Evolutionary conservation across 2,888 invertebrate species (phyloP), one percentile per base, ranked within the genome.

Genomic region (Sinhomidia bicolor): DNA sequence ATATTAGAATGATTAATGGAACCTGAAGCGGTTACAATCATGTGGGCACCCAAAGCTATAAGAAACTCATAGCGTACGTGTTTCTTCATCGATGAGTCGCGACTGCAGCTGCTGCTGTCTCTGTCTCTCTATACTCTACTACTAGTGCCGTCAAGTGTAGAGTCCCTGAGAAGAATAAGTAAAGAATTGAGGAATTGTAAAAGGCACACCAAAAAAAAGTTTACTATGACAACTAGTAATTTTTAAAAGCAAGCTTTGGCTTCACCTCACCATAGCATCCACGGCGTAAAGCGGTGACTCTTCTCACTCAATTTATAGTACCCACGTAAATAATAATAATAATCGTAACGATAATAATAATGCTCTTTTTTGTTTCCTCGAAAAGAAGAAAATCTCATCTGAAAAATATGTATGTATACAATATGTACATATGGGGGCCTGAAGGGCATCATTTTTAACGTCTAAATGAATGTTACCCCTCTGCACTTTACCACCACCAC

Each of bases 1-100:
- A 68, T 86, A 86, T 86, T 86, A 86, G 71, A 80, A 86, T 86
- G 86, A 86, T 86, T 80, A 86, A 86, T 86, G 80, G 86, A 86
- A 86, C 86, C 86, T 54, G 86, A 86, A 86, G 86, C 68, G 79
- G 80, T 86, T 54, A 80, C 68, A 86, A 80, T 80, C 57, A 71
- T 86, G 71, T 86, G 86, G 54, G 80, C 80, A 80, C 86, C 80
- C 80, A 57, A 17, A 86, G 80, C 79, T 44, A 71, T 74, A 17
- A 36, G 68, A 85, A 80, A 71, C 51, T 85, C 65, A 60, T 26
- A 65, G 60, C 54, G 20, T 79, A 51, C 85, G 74, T 68, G 54
- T 74, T 74, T 74, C 68, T 36, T 29, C 41, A n/a, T 47, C 17
- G 26, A n/a, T n/a, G n/a, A n/a, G n/a, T n/a, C n/a, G n/a, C n/a